phyloP scores from a whole-genome alignment of 2,113 vertebrate species.

The Trachemys scripta region DNA sequence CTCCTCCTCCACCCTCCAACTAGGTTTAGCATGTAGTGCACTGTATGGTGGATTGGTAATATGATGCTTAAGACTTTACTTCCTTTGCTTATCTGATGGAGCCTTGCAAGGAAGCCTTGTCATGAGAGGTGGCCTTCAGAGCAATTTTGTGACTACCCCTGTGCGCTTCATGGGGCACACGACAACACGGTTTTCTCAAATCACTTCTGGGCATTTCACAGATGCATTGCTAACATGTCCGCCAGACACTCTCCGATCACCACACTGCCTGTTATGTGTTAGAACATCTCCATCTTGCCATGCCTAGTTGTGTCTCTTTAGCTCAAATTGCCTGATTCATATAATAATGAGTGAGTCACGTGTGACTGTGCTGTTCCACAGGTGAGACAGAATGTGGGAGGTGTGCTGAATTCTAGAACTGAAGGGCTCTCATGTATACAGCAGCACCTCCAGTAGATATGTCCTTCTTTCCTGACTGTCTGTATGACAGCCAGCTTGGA shows the following conservation, averaged over 20 bases:
- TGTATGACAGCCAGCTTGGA: rapidly evolving
- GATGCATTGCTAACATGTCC: not conserved
- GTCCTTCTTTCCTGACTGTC: not conserved
- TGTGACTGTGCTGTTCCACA: rapidly evolving
- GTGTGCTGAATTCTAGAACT: not conserved
- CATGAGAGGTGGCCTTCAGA: not conserved
- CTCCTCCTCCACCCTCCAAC: not conserved
- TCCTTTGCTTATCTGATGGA: not conserved
- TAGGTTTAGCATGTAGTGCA: not conserved
- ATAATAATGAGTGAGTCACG: not conserved
- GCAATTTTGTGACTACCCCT: not conserved
- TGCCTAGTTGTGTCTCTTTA: not conserved
- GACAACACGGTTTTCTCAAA: not conserved
- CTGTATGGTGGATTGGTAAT: not conserved
- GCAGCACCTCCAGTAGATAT: rapidly evolving
- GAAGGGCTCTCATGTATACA: not conserved
- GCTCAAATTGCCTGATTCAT: conserved; percentile 32
- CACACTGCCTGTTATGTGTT: not conserved
- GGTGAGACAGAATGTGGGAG: not conserved
- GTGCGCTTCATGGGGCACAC: rapidly evolving
- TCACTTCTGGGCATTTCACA: not conserved
- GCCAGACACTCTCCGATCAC: not conserved
- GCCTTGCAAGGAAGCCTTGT: not conserved
- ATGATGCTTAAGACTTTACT: not conserved
- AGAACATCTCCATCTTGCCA: not conserved